Conservation (phyloP, 2,888 invertebrate genomes). For the Marasmarcha lunaedactyla region DNA sequence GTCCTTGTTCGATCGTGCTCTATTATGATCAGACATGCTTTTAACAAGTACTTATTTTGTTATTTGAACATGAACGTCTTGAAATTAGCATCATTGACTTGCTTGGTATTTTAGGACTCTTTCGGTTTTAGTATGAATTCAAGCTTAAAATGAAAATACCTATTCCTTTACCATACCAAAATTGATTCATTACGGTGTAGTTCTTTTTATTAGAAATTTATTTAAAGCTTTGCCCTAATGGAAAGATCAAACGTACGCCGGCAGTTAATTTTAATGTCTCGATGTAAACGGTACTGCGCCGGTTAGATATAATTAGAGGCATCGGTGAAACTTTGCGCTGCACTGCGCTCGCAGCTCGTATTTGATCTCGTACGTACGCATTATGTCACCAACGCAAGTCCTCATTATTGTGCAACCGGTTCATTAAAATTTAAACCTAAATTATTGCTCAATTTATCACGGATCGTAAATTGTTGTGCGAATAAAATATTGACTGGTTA, state of each 20-base stretch:
- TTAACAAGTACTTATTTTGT: no score
- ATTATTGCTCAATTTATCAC: no score
- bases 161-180: background rate
- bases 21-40: no score
- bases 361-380: slow-evolving; percentile 57
- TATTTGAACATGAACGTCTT: no score
- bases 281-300: slow-evolving; percentile 48
- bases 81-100: no score
- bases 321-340: slow-evolving; percentile 42
- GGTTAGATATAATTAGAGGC: slow-evolving; percentile 64
- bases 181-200: slow-evolving; percentile 49
- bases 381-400: slow-evolving; percentile 40
- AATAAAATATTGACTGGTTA: no score
- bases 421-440: slow-evolving; percentile 5
- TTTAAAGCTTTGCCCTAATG: slow-evolving; percentile 61
- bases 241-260: slow-evolving; percentile 63
- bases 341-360: slow-evolving; percentile 29
- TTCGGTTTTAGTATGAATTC: no score
- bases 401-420: slow-evolving; percentile 16
- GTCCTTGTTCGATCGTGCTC: no score
- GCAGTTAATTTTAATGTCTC: slow-evolving; percentile 68
- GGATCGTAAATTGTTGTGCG: no score
- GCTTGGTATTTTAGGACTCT: no score
- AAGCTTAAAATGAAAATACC: no score
- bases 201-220: slow-evolving; percentile 48